These are phyloP conservation scores for Drosophila sp. DNA, from an alignment of 1,140 invertebrate species.

Conservation along the genomic window DNA sequence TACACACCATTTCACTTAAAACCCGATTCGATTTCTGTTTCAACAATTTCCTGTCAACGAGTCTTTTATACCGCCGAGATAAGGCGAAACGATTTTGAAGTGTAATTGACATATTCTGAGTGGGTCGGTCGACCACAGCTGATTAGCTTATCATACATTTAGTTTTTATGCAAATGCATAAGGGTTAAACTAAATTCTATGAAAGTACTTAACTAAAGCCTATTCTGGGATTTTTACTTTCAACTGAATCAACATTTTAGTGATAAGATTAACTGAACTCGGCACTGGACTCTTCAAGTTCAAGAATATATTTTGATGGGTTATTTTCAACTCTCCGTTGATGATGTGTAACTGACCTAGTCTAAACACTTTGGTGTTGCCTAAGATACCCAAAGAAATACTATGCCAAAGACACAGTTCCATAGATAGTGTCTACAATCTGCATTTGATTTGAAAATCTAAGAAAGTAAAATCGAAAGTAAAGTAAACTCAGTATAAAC, in stretches of 20 bases:
- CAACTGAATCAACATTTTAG: not conserved
- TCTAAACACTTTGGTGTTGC: too few relatives aligned
- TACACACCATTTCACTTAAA: not conserved
- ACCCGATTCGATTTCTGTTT: constrained; percentile 8
- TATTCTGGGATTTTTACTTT: not conserved
- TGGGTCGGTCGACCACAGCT: not conserved
- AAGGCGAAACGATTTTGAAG: not conserved
- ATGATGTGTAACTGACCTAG: not conserved
- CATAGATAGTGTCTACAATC: too few relatives aligned
- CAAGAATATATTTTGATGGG: not conserved
- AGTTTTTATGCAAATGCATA: constrained; percentile 1
- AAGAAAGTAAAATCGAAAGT: too few relatives aligned
- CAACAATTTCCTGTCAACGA: not conserved
- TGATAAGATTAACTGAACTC: not conserved
- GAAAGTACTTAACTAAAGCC: not conserved
- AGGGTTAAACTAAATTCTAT: not conserved
- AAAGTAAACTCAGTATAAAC: too few relatives aligned
- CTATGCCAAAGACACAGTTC: too few relatives aligned
- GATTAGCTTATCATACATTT: constrained; percentile 1
- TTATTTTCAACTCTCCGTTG: not conserved
- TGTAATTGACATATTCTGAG: constrained; percentile 5
- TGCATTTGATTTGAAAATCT: too few relatives aligned
- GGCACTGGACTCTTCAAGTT: not conserved
- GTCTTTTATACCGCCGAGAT: constrained; percentile 5
- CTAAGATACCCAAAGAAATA: too few relatives aligned